These are phyloP conservation scores for Petroica traversi DNA, from an alignment of 2,113 vertebrate genomes.

Conservation along the genomic window DNA sequence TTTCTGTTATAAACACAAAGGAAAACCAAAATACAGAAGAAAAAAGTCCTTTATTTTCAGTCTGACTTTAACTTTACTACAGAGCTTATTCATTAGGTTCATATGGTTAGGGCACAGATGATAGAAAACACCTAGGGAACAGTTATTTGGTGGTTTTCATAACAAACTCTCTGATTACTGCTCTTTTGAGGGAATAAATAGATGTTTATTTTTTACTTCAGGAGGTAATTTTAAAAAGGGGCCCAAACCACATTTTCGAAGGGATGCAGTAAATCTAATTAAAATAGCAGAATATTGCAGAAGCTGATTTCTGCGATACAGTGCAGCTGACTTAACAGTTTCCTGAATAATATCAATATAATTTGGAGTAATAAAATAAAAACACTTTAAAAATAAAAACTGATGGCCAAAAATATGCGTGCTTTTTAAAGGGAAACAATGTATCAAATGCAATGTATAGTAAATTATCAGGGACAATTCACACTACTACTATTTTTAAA, in stretches of 20 bases:
- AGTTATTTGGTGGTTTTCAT: neutral
- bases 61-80: neutral
- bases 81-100: neutral
- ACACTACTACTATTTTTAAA: neutral
- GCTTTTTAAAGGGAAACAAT: neutral
- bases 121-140: neutral
- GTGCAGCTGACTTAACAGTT: neutral
- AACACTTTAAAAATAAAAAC: neutral
- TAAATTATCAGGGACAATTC: neutral
- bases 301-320: neutral
- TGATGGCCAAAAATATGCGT: neutral
- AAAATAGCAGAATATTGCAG: neutral
- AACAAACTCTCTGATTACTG: neutral
- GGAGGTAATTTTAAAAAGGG: neutral
- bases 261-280: neutral
- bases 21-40: neutral
- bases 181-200: neutral
- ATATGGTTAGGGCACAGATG: fast-evolving
- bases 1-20: neutral
- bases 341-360: neutral
- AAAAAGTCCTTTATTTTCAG: neutral
- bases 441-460: neutral
- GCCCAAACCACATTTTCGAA: neutral
- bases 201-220: neutral
- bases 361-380: neutral